Percentiles rank a stretch among this genome's conserved stretches.
Evolutionary conservation across 2,888 invertebrate species (phyloP).

Genomic region (Ectobius pallidus): DNA sequence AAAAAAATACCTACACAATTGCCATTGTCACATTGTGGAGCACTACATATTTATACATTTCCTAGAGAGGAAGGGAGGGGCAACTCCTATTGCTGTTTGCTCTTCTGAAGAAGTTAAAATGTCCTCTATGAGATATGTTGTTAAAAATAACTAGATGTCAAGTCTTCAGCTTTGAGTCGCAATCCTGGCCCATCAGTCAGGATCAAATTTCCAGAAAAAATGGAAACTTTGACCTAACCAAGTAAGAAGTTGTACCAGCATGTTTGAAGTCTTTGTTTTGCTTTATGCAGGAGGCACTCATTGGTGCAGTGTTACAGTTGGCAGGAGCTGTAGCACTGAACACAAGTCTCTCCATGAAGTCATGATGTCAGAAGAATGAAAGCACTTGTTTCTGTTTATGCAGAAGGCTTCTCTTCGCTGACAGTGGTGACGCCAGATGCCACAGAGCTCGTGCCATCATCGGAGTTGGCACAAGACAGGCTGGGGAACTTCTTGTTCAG

Average conservation of each 20-base stretch:
- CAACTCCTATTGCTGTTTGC: too few species aligned
- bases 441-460: slow-evolving; percentile 68
- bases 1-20: slow-evolving; percentile 16
- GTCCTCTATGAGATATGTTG: too few species aligned
- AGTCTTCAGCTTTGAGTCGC: neutral
- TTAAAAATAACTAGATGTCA: too few species aligned
- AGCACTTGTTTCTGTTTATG: slow-evolving; percentile 53
- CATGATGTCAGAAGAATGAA: neutral
- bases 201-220: neutral
- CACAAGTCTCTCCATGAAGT: neutral
- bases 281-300: too few species aligned
- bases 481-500: slow-evolving; percentile 79
- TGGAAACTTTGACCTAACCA: neutral
- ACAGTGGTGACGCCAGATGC: slow-evolving; percentile 72
- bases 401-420: slow-evolving; percentile 67
- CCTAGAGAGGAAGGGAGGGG: too few species aligned
- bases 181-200: neutral
- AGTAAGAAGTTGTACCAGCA: too few species aligned
- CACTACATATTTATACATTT: neutral
- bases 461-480: slow-evolving; percentile 65
- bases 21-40: slow-evolving; percentile 11
- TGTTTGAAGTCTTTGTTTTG: too few species aligned
- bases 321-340: slow-evolving; percentile 6
- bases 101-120: neutral
- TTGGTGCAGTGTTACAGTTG: neutral